Percentiles rank a stretch among this genome's conserved stretches.
Evolutionary conservation across 2,888 invertebrate species (phyloP).

Genomic region (Tachina lurida): DNA sequence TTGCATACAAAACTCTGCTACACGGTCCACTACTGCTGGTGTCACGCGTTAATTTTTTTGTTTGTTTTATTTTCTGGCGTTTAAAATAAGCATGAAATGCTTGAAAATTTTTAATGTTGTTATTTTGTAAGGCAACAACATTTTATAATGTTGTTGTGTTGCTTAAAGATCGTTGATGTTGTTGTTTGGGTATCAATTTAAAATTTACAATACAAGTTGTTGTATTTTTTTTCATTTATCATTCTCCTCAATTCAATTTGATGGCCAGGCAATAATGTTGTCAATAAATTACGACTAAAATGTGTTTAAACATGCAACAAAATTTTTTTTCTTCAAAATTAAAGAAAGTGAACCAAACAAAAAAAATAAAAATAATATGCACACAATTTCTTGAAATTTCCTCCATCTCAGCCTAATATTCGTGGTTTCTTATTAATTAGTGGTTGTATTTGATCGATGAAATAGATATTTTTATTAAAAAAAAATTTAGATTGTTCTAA

Average conservation of each 20-base stretch:
- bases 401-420: conserved; percentile 24
- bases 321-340: conserved; percentile 13
- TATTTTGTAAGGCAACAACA: not conserved
- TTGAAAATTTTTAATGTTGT: conserved; percentile 12
- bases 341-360: not conserved
- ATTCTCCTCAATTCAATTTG: not conserved
- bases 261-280: conserved; percentile 59
- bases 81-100: conserved; percentile 53
- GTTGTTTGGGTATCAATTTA: conserved; percentile 52
- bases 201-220: conserved; percentile 53
- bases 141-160: conserved; percentile 3
- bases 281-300: conserved; percentile 66
- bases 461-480: conserved; percentile 65
- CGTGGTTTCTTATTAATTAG: conserved; percentile 69
- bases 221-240: conserved; percentile 30
- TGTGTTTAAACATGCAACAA: conserved; percentile 65
- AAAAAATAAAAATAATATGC: too few species aligned
- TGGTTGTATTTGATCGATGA: conserved; percentile 67
- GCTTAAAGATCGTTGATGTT: conserved; percentile 43
- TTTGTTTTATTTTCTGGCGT: conserved; percentile 16
- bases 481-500: conserved; percentile 43
- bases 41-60: conserved; percentile 68
- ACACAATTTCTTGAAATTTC: conserved; percentile 56
- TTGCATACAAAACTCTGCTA: conserved; percentile 42
- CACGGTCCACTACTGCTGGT: conserved; percentile 51